A percentile compares a stretch with the other conserved stretches of the same genome.
Conservation (phyloP, 2,113 vertebrate genomes). For the Mirza zaza region DNA sequence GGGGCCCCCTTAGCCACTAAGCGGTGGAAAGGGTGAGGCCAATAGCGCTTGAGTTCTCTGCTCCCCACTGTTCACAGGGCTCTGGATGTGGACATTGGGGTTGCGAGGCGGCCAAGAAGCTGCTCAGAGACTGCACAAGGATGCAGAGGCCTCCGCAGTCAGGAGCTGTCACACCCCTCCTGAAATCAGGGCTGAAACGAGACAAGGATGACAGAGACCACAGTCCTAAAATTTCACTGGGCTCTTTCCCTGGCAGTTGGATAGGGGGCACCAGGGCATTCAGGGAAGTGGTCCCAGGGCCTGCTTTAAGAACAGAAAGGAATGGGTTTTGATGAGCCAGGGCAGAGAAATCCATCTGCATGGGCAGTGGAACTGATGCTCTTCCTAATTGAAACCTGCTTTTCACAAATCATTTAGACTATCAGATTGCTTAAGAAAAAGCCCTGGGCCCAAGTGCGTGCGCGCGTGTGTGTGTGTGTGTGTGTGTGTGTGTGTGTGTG, state of each 20-base stretch:
- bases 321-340: background rate
- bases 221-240: background rate
- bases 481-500: background rate
- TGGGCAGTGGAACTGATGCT: background rate
- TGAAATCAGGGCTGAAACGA: background rate
- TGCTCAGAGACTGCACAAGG: background rate
- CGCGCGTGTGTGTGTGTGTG: background rate
- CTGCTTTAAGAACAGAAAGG: background rate
- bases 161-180: background rate
- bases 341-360: background rate
- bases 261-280: background rate
- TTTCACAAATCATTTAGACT: constrained; percentile 45
- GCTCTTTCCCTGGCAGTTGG: background rate
- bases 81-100: background rate
- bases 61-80: background rate
- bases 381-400: constrained; percentile 13
- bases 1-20: background rate
- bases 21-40: background rate
- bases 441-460: background rate
- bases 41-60: background rate
- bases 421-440: background rate
- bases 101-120: constrained; percentile 10
- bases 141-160: background rate
- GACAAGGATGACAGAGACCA: background rate
- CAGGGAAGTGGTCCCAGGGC: background rate